Evolutionary conservation across 2,113 vertebrate species (phyloP), one percentile per base, ranked within the genome.

Genomic region (Phylloscopus whistleri): DNA sequence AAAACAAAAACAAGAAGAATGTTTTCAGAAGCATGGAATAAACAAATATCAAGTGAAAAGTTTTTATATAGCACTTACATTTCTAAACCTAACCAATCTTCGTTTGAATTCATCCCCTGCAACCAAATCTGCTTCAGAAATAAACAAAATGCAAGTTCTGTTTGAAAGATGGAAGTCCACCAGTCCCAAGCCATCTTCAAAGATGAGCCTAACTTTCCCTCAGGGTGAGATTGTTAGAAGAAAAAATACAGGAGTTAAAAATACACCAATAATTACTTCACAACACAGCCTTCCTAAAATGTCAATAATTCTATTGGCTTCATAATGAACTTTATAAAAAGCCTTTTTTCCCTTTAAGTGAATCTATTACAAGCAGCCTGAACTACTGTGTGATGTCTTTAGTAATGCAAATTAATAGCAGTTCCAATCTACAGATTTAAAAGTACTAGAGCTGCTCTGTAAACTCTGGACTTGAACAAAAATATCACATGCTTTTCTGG

Each of bases 131-230:
- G 98, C 97, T 97, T 99, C 99, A 1, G 99, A 99, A 92, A 99
- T 73, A 76, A 99, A 99, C 39, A 99, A 97, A 93, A 99, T 68
- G 91, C 98, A 98, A 66, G 93, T 98, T 92, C 96, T 98, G 84
- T 98, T 98, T 74, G 99, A 98, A 73, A 99, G 97, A 92, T 98
- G 98, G 83, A 99, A 99, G 96, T 99, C 99, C 69, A 98, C 98
- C 19, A 97, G 94, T 22, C 98, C 97, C 33, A 99, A 97, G 48
- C 96, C 97, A 6, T 98, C 98, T 96, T 99, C 99, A 94, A 99
- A 99, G 46, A 98, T 15, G 5, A 98, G 86, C 53, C 97, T 98
- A 59, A 99, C 90, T 75, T 97, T 98, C 23, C 98, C 99, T 99
- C 89, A 44, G 90, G 77, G 81, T 68, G 9, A 95, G 59, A 90